Evolutionary conservation across 2,888 invertebrate species (phyloP).

Genomic region (Ormyrus thymus): DNA sequence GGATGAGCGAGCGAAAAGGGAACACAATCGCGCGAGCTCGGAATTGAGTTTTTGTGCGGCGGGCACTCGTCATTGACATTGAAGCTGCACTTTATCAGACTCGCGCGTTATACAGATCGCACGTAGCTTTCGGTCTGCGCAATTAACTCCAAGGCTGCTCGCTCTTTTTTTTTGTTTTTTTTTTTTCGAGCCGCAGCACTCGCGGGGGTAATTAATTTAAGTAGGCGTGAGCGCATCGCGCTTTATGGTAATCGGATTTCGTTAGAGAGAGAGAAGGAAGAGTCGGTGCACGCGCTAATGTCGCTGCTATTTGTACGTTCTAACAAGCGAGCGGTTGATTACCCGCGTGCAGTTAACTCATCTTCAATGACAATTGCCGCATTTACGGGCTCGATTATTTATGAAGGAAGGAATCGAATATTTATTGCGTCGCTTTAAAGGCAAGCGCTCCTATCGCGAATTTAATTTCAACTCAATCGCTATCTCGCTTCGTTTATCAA

Average conservation of each 20-base stretch:
- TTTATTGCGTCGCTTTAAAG: too few relatives aligned
- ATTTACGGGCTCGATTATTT: neutral
- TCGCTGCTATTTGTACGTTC: slow-evolving; percentile 44
- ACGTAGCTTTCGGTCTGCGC: slow-evolving; percentile 1
- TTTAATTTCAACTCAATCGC: too few relatives aligned
- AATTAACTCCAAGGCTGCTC: slow-evolving; percentile 40
- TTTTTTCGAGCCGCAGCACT: neutral
- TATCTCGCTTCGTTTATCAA: too few relatives aligned
- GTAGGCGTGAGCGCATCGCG: slow-evolving; percentile 25
- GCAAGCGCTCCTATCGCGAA: too few relatives aligned
- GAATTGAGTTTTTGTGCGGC: neutral
- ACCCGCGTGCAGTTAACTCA: slow-evolving; percentile 17
- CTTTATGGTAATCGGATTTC: slow-evolving; percentile 42
- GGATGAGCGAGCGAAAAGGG: slow-evolving; percentile 22
- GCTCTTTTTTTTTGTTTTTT: neutral
- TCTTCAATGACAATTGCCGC: slow-evolving; percentile 12
- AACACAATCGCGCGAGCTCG: neutral
- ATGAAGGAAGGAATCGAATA: neutral
- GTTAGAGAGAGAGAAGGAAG: slow-evolving; percentile 17
- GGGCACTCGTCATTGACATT: slow-evolving; percentile 6
- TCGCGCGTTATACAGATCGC: neutral
- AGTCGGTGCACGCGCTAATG: slow-evolving; percentile 21
- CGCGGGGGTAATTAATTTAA: slow-evolving; percentile 43
- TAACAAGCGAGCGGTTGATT: slow-evolving; percentile 37
- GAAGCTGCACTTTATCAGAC: slow-evolving; percentile 2